Evolutionary conservation across 1,140 invertebrate genomes (phyloP).

Genomic region (Microplitis demolitor): DNA sequence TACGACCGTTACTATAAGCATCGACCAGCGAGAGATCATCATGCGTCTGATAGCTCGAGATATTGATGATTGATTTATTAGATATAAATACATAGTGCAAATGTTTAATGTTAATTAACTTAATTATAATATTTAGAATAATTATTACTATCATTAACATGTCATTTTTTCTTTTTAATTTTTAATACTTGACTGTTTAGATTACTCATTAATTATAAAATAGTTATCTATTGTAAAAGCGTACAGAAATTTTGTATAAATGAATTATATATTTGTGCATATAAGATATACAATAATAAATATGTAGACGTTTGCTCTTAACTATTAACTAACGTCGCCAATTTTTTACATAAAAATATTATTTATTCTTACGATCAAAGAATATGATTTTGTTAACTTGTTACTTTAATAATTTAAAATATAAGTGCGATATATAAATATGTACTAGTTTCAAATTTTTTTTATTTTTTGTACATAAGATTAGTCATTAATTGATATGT

Average conservation of each 20-base stretch:
- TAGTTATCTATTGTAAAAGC: no score
- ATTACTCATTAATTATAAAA: no score
- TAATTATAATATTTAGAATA: background rate
- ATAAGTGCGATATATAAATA: no score
- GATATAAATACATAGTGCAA: slow-evolving; percentile 5
- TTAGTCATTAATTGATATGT: no score
- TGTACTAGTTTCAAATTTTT: no score
- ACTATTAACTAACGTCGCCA: slow-evolving; percentile 13
- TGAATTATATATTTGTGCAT: background rate
- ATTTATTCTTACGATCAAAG: background rate
- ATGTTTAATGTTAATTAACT: background rate
- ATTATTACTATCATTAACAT: background rate
- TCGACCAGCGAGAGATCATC: slow-evolving; percentile 55
- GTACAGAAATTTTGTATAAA: background rate
- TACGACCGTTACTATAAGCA: slow-evolving; percentile 61
- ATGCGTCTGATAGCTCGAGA: slow-evolving; percentile 52
- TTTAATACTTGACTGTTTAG: background rate
- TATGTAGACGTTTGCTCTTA: slow-evolving; percentile 23
- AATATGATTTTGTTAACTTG: background rate
- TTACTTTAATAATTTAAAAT: no score
- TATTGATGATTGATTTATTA: slow-evolving; percentile 45
- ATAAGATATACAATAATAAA: background rate
- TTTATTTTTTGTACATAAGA: no score
- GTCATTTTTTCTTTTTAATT: background rate
- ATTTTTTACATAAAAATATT: background rate